phyloP scores from a whole-genome alignment of 2,888 invertebrate genomes.

The Drosophila anomalata region DNA sequence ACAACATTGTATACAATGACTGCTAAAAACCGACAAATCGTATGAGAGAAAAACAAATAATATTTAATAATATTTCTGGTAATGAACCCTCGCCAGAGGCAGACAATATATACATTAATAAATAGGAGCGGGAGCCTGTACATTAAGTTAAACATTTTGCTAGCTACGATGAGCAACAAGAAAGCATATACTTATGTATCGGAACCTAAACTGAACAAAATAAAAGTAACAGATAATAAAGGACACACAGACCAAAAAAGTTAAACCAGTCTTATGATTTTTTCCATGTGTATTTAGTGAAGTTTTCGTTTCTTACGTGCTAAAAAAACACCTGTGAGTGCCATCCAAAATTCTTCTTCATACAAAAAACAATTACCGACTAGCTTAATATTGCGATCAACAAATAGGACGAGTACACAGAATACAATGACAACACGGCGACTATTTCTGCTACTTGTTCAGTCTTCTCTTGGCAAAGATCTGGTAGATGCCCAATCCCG shows the following conservation, averaged over 20 bases:
- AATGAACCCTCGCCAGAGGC: conserved; percentile 54
- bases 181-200: conserved; percentile 53
- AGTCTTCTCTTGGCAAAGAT: conserved; percentile 79
- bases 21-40: conserved; percentile 66
- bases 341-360: conserved; percentile 8
- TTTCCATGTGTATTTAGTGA: conserved; percentile 30
- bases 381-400: conserved; percentile 40
- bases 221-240: conserved; percentile 69
- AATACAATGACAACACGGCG: not conserved
- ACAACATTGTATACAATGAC: conserved; percentile 53
- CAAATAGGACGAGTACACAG: conserved; percentile 31
- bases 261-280: not conserved
- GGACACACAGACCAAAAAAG: conserved; percentile 77
- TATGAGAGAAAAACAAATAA: conserved; percentile 45
- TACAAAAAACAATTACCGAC: conserved; percentile 32
- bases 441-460: conserved; percentile 46
- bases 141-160: conserved; percentile 40
- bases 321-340: conserved; percentile 32
- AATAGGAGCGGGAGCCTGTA: conserved; percentile 67
- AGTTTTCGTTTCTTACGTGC: conserved; percentile 10
- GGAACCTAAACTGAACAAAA: conserved; percentile 59
- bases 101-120: conserved; percentile 72
- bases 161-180: conserved; percentile 16
- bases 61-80: conserved; percentile 49
- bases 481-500: conserved; percentile 89